These are phyloP conservation scores for Conus betulinus DNA, from an alignment of 1,140 invertebrate species.

Conservation along the genomic window DNA sequence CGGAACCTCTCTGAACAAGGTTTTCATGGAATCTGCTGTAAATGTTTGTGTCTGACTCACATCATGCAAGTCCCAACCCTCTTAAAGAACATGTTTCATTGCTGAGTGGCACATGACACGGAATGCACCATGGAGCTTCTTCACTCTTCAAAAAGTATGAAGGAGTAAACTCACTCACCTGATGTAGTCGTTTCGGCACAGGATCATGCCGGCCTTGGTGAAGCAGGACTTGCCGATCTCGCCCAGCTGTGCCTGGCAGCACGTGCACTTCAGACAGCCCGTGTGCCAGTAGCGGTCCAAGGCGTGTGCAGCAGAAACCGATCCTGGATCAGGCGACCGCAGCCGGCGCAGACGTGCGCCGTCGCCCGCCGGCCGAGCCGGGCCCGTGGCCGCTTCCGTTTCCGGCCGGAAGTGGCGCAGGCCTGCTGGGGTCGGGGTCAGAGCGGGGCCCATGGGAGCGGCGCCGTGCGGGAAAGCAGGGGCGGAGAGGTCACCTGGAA, in stretches of 20 bases:
- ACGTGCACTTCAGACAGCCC: constrained; percentile 93
- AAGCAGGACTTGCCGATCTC: constrained; percentile 93
- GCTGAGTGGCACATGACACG: too few species aligned
- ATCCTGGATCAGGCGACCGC: constrained; percentile 88
- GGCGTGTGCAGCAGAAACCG: constrained; percentile 89
- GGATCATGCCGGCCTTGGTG: constrained; percentile 92
- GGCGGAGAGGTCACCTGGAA: not conserved
- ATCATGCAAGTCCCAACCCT: not conserved
- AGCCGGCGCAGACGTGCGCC: constrained; percentile 75
- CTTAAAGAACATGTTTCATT: not conserved
- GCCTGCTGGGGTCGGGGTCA: constrained; percentile 1
- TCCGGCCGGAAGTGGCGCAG: too few species aligned
- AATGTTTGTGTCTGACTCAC: not conserved
- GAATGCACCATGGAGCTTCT: too few species aligned
- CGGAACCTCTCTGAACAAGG: too few species aligned
- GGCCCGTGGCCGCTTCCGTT: too few species aligned
- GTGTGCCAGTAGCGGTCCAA: constrained; percentile 95
- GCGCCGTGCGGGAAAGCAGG: not conserved
- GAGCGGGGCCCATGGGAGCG: not conserved
- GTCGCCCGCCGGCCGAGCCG: not conserved
- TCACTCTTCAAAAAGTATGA: too few species aligned
- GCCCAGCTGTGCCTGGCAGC: constrained; percentile 88
- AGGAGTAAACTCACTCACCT: constrained; percentile 81
- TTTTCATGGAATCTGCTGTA: too few species aligned
- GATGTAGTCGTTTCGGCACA: constrained; percentile 95